Evolutionary conservation across 2,888 invertebrate genomes (phyloP).

Genomic region (Druceiella hillmani): DNA sequence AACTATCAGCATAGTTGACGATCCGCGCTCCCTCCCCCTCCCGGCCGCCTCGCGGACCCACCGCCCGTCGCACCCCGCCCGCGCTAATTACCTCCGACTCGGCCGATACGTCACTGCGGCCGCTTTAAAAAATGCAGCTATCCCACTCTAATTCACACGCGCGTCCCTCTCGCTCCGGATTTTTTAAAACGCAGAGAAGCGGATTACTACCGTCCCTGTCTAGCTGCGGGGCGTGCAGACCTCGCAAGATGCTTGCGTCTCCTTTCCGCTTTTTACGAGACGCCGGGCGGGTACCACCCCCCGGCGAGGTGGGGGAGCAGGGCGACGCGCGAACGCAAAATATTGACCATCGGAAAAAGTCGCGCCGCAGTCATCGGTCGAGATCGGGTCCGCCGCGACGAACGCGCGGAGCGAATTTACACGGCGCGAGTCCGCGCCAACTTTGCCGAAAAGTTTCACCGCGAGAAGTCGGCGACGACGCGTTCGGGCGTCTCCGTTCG

Average conservation of each 20-base stretch:
- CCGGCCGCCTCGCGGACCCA: slow-evolving; percentile 34
- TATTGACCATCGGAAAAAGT: slow-evolving; percentile 57
- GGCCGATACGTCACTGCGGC: slow-evolving; percentile 49
- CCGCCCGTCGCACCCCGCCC: slow-evolving; percentile 36
- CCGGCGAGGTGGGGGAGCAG: slow-evolving; percentile 42
- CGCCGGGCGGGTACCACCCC: slow-evolving; percentile 41
- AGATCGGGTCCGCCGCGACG: slow-evolving; percentile 46
- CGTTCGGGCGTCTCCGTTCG: slow-evolving; percentile 46
- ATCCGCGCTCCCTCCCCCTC: slow-evolving; percentile 46
- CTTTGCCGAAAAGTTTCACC: too few species aligned
- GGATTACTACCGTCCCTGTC: slow-evolving; percentile 49
- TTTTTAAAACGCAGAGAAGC: slow-evolving; percentile 52
- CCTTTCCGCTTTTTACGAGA: slow-evolving; percentile 56
- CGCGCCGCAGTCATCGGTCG: slow-evolving; percentile 55
- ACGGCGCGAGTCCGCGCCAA: slow-evolving; percentile 7
- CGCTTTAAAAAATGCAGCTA: slow-evolving; percentile 46
- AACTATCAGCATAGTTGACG: too few species aligned
- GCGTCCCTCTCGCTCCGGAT: slow-evolving; percentile 45
- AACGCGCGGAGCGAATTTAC: slow-evolving; percentile 36
- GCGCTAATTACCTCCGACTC: slow-evolving; percentile 50
- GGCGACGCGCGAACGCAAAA: slow-evolving; percentile 54
- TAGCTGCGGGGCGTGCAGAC: slow-evolving; percentile 37
- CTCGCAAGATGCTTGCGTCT: slow-evolving; percentile 47
- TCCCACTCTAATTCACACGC: slow-evolving; percentile 15
- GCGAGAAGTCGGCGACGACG: slow-evolving; percentile 32